phyloP scores from a whole-genome alignment of 2,797 vertebrate species.

The Sebastes goodei region DNA sequence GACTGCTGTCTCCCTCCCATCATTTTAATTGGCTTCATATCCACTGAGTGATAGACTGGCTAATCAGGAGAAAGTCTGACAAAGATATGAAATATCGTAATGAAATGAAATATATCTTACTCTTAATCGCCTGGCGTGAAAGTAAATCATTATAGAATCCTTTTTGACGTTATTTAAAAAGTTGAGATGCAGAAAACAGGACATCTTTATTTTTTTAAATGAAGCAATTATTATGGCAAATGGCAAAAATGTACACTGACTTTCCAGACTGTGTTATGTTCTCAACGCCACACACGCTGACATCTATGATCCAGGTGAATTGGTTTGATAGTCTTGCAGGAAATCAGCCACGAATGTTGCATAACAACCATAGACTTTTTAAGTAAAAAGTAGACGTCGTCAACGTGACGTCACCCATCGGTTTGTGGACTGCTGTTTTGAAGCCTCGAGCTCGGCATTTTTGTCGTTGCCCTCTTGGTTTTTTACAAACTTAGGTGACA shows the following conservation, averaged over 20 bases:
- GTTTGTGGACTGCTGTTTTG: not conserved
- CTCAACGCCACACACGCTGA: not conserved
- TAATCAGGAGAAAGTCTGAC: not conserved
- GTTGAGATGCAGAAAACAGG: not conserved
- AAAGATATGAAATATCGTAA: not conserved
- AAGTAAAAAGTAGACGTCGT: not conserved
- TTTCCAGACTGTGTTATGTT: not conserved
- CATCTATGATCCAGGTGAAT: not conserved
- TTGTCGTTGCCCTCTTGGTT: no score
- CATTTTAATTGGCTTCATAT: conserved; percentile 13
- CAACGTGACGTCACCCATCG: not conserved
- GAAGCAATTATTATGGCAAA: not conserved
- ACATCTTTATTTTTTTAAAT: not conserved
- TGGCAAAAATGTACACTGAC: not conserved
- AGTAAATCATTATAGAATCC: not conserved
- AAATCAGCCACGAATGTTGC: not conserved
- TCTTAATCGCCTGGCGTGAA: not conserved
- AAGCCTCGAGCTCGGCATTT: not conserved
- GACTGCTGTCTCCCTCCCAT: not conserved
- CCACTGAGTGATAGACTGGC: not conserved
- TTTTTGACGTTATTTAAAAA: not conserved
- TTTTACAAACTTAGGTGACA: no score
- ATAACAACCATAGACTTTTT: not conserved
- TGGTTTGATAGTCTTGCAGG: not conserved
- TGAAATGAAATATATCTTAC: not conserved